These are phyloP conservation scores for Oryctolagus cuniculus DNA, from an alignment of 2,113 vertebrate genomes.

Conservation along the genomic window mOryCun1.1 NC_091441.1:86036001-86036500, in stretches of 20 bases:
- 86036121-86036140: not conserved
- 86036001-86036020: not conserved
- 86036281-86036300: not conserved
- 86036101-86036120: conserved; percentile 1
- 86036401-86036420: not conserved
- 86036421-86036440: not conserved
- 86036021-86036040: not conserved
- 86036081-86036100: not conserved
- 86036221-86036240: not conserved
- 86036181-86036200: not conserved
- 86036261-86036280: not conserved
- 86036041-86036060: not conserved
- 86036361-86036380: not conserved
- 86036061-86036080: conserved; percentile 6
- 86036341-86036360: not conserved
- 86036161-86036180: not conserved
- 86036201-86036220: not conserved
- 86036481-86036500: not conserved
- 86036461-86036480: not conserved
- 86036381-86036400: not conserved
- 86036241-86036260: not conserved
- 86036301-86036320: not conserved
- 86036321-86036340: not conserved
- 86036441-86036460: not conserved
- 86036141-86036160: conserved; percentile 19